Conservation (phyloP, 1,140 invertebrate species). For the Ruditapes philippinarum region DNA sequence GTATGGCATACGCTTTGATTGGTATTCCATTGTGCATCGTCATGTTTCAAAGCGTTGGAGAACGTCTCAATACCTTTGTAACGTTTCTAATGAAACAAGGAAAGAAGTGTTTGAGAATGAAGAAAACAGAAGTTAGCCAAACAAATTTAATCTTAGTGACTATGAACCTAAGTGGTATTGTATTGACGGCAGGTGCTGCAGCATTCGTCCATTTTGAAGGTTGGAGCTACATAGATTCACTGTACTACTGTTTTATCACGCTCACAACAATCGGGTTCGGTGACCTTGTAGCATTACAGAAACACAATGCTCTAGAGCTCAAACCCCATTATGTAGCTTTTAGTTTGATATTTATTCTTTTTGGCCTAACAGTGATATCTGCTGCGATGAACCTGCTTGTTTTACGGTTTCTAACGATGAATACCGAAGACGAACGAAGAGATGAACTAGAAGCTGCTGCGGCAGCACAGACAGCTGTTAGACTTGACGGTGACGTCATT, state of each 20-base stretch:
- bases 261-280: constrained; percentile 97
- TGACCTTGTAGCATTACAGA: constrained; percentile 92
- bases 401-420: constrained; percentile 99
- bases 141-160: constrained; percentile 99
- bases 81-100: constrained; percentile 84
- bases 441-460: constrained; percentile 94
- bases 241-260: constrained; percentile 99
- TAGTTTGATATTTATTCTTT: constrained; percentile 99
- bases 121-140: constrained; percentile 92
- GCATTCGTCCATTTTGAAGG: constrained; percentile 98
- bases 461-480: constrained; percentile 91
- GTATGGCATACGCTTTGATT: constrained; percentile 86
- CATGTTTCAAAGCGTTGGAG: constrained; percentile 87
- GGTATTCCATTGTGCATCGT: constrained; percentile 86
- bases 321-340: constrained; percentile 99
- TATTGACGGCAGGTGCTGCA: constrained; percentile 98
- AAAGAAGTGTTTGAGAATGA: constrained; percentile 84
- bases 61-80: constrained; percentile 86
- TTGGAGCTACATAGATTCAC: constrained; percentile 99
- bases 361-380: constrained; percentile 99
- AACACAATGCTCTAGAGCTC: constrained; percentile 97
- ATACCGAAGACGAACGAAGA: constrained; percentile 97
- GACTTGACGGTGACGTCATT: constrained; percentile 97
- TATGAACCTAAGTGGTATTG: constrained; percentile 96
- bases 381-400: constrained; percentile 99